Percentiles rank a stretch among this genome's conserved stretches.
phyloP scores from a whole-genome alignment of 2,113 vertebrate genomes.

The Cheirogaleus medius region DNA sequence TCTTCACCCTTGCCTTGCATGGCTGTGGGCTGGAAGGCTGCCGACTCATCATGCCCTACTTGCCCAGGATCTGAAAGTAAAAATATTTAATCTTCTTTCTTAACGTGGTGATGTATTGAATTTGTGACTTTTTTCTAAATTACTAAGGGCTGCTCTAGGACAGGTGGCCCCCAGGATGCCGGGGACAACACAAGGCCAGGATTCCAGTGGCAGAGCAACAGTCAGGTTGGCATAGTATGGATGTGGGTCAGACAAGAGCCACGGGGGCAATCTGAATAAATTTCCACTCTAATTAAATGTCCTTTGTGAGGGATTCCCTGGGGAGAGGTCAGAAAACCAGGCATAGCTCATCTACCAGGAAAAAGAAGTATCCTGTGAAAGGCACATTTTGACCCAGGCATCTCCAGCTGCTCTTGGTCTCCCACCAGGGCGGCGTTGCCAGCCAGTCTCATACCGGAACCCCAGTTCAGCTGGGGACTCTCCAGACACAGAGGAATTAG shows the following conservation, averaged over 20 bases:
- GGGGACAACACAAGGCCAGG: neutral
- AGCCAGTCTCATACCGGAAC: neutral
- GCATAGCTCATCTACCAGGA: too few relatives aligned
- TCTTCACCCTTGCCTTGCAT: neutral
- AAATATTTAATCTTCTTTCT: neutral
- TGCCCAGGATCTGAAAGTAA: neutral
- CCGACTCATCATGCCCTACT: neutral
- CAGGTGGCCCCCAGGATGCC: too few relatives aligned
- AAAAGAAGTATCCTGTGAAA: neutral
- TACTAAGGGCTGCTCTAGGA: neutral
- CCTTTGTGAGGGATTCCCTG: neutral
- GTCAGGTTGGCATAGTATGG: neutral
- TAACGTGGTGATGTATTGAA: neutral
- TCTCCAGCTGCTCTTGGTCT: neutral
- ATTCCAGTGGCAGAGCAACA: neutral
- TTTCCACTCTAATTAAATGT: neutral
- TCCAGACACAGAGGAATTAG: too few relatives aligned
- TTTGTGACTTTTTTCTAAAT: neutral
- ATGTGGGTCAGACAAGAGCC: neutral
- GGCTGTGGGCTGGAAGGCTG: neutral
- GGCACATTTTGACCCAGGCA: rapidly evolving
- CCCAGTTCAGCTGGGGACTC: neutral
- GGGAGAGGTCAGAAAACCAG: neutral
- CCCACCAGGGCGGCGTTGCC: neutral
- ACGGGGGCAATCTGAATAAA: neutral